phyloP scores from a whole-genome alignment of 2,888 invertebrate genomes.

The Smittia aterrima region DNA sequence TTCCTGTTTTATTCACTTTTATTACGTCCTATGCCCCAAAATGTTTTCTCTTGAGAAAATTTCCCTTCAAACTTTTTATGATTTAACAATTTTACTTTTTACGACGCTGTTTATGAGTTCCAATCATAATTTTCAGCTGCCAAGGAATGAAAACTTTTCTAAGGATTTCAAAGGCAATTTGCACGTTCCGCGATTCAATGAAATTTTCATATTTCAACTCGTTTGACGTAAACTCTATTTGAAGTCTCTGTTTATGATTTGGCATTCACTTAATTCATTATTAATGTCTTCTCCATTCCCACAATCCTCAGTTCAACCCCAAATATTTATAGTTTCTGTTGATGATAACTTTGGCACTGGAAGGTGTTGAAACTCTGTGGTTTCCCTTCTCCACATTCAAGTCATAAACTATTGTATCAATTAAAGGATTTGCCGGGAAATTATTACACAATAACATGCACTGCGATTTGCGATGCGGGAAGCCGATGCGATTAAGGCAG shows the following conservation, averaged over 20 bases:
- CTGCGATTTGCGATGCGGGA: background rate
- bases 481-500: background rate
- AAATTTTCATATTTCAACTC: background rate
- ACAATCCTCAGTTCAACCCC: background rate
- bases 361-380: conserved; percentile 7
- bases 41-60: background rate
- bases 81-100: background rate
- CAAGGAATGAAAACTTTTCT: background rate
- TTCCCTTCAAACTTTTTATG: background rate
- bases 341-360: background rate
- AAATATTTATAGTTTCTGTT: background rate
- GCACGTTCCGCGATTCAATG: background rate
- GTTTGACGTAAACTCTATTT: background rate
- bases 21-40: background rate
- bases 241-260: background rate
- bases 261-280: background rate
- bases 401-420: background rate
- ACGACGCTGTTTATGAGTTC: background rate
- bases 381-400: background rate
- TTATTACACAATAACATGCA: background rate
- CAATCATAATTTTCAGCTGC: background rate
- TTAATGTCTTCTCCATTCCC: background rate
- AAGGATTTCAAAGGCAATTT: background rate
- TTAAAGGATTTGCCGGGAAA: background rate
- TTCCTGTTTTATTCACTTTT: conserved; percentile 14